Evolutionary conservation across 1,140 invertebrate species (phyloP).

Genomic region (Archivesica marissinica): DNA sequence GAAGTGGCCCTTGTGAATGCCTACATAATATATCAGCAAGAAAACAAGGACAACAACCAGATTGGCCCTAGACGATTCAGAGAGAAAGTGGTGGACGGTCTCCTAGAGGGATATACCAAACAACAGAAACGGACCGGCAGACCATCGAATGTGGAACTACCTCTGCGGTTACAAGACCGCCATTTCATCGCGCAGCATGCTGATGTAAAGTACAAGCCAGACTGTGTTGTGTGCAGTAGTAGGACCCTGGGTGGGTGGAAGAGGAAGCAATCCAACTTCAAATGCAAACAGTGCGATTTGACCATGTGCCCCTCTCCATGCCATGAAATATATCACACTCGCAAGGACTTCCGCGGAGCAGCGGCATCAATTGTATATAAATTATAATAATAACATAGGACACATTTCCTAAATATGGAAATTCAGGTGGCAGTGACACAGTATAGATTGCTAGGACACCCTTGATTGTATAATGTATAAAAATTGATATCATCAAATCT

Average conservation of each 20-base stretch:
- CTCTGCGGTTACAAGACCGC: background rate
- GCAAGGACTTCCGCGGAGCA: too few species aligned
- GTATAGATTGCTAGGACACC: too few species aligned
- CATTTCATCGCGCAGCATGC: background rate
- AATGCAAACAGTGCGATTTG: too few species aligned
- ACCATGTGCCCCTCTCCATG: too few species aligned
- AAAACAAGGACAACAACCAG: background rate
- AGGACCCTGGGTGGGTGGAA: too few species aligned
- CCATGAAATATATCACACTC: too few species aligned
- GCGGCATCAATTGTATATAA: too few species aligned
- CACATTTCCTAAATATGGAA: too few species aligned
- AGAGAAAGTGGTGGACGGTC: conserved; percentile 19
- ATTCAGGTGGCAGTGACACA: too few species aligned
- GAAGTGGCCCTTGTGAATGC: conserved; percentile 5
- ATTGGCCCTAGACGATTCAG: background rate
- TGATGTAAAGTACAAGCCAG: background rate
- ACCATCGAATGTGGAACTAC: background rate
- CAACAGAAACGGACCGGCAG: background rate
- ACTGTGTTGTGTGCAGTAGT: conserved; percentile 29
- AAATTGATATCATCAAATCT: background rate
- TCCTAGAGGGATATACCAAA: background rate
- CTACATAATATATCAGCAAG: background rate
- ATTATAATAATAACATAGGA: too few species aligned
- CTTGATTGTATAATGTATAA: conserved; percentile 2
- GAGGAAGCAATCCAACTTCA: too few species aligned